Base-by-base conservation (phyloP, 2,888 invertebrate genomes). In the Encarsia formosa region DNA sequence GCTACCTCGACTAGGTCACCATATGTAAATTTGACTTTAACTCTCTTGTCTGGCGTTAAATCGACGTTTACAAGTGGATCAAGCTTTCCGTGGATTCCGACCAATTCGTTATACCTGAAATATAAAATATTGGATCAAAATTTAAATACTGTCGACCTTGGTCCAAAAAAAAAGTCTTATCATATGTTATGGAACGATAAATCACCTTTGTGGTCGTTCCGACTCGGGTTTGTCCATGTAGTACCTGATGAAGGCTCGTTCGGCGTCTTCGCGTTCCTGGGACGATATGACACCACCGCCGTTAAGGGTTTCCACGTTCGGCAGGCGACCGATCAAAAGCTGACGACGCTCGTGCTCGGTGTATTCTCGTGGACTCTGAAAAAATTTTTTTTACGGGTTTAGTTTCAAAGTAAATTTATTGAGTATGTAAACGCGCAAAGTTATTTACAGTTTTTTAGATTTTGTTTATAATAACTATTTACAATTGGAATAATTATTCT, bases 201-300 rank as follows among this genome's bases (percentile, higher is more conserved):
- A 47, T 70, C 64, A 87, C 88, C 90, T 86, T 61, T 85, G 83
- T 9, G 92, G 92, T 31, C 87, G 80, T 65, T 90, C 88, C 50
- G 85, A 83, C 74, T 88, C 88, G 1, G 90, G 87, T 65, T 87
- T 86, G 69, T 92, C 88, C 88, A 91, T 88, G 73, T 90, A 95
- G 70, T 91, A 86, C 53, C 96, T 81, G 63, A 96, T 91, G 75
- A 95, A 96, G 59, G 93, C 91, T 54, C 95, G 79, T 73, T 96
- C 96, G 13, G 95, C 90, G 67, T 92, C 88, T 73, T 94, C 93
- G 52, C 94, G 80, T 71, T 96, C 96, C 62, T 89, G 88, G 0
- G 79, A 80, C 29, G 85, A 84, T 61, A 96, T 91, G 13, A 81
- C 81, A 16, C 88, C 90, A 50, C 95, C 94, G 1, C 95, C 95